Conservation (phyloP, 2,888 invertebrate genomes). For the Drosophila nr. medialis region DNA sequence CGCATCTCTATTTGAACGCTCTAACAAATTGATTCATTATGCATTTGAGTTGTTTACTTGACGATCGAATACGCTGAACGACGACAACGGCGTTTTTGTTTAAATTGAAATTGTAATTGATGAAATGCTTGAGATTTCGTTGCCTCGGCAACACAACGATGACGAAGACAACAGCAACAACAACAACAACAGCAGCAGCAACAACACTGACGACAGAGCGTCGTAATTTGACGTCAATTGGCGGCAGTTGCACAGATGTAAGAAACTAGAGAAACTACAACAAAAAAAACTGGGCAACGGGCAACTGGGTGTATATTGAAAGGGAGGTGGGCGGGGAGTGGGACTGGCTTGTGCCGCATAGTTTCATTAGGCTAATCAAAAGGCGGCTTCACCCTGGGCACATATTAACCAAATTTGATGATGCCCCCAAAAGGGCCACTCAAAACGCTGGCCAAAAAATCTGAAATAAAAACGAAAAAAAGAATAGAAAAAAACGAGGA, state of each 20-base stretch:
- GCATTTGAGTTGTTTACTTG: constrained; percentile 60
- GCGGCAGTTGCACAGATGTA: constrained; percentile 49
- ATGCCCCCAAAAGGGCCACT: constrained; percentile 37
- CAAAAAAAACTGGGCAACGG: neutral
- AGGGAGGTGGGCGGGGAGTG: neutral
- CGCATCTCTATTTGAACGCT: constrained; percentile 68
- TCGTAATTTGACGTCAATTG: constrained; percentile 79
- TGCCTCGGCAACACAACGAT: constrained; percentile 23
- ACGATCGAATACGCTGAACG: constrained; percentile 57
- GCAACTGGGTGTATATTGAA: neutral
- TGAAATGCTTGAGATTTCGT: constrained; percentile 80
- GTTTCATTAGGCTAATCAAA: constrained; percentile 80
- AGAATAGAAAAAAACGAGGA: neutral
- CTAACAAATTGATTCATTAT: constrained; percentile 67
- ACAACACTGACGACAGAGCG: constrained; percentile 17
- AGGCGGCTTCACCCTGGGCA: constrained; percentile 47
- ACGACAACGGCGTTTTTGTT: constrained; percentile 50
- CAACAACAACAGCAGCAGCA: neutral
- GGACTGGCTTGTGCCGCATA: constrained; percentile 55
- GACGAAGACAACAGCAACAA: constrained; percentile 20
- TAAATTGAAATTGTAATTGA: constrained; percentile 83
- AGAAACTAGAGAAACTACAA: neutral
- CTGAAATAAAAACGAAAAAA: neutral
- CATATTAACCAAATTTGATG: constrained; percentile 77
- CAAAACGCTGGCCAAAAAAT: constrained; percentile 50